These are phyloP conservation scores for Chrysochloris asiatica DNA, from an alignment of 2,113 vertebrate genomes.

Conservation along the genomic window DNA sequence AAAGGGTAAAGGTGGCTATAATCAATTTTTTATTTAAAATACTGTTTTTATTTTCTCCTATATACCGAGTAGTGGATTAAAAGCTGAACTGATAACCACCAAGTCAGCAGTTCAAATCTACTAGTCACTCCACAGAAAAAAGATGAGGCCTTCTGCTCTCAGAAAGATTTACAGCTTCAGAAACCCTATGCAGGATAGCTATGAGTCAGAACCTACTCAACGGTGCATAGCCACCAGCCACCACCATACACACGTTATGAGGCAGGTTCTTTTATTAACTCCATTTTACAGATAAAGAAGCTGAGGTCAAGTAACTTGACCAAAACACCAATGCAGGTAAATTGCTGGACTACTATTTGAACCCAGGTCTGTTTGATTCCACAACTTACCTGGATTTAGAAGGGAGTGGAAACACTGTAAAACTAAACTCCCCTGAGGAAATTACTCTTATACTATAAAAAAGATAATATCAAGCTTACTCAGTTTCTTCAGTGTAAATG, in stretches of 20 bases:
- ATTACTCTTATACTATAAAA: background rate
- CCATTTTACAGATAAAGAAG: background rate
- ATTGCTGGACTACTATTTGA: background rate
- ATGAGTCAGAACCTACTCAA: too few relatives aligned
- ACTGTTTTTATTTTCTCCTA: conserved; percentile 1
- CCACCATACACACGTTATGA: background rate
- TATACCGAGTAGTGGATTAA: too few relatives aligned
- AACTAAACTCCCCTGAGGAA: background rate
- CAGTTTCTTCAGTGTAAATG: background rate
- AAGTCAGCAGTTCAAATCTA: too few relatives aligned
- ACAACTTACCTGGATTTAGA: background rate
- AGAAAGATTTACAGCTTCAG: too few relatives aligned
- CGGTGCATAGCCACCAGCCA: too few relatives aligned
- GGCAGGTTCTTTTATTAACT: background rate
- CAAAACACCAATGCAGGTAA: background rate
- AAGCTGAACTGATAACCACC: too few relatives aligned
- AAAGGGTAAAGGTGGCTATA: background rate
- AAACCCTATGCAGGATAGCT: too few relatives aligned
- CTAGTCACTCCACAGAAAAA: too few relatives aligned
- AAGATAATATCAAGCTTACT: background rate
- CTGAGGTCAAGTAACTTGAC: background rate
- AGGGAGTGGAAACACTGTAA: background rate
- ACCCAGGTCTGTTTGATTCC: background rate
- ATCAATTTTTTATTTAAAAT: conserved; percentile 22
- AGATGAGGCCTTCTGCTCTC: too few relatives aligned